Percentiles rank a stretch among this genome's conserved stretches.
Conservation (phyloP, 2,888 invertebrate genomes). For the Rhagophthalmus giganteus region DNA sequence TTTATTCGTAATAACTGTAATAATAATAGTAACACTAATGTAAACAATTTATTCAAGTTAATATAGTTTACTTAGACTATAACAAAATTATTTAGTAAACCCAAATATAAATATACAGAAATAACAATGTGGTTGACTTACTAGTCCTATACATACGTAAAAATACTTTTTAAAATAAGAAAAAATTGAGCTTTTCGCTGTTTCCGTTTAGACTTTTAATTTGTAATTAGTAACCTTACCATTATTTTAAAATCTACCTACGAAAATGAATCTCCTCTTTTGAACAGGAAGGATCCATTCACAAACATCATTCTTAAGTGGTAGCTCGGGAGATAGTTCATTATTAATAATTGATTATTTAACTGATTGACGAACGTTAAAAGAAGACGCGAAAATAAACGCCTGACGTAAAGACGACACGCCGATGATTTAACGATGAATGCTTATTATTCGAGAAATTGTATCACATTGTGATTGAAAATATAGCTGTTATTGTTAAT, state of each 20-base stretch:
- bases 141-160: slow-evolving; percentile 14
- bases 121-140: slow-evolving; percentile 5
- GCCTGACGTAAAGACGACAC: no score
- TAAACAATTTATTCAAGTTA: slow-evolving; percentile 13
- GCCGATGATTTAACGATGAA: no score
- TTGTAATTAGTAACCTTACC: slow-evolving; percentile 28
- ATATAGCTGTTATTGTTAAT: no score
- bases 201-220: slow-evolving; percentile 26
- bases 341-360: no score
- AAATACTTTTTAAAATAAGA: slow-evolving; percentile 19
- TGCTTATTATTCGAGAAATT: no score
- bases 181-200: slow-evolving; percentile 24
- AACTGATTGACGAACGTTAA: no score
- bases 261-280: slow-evolving; percentile 29
- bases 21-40: slow-evolving; percentile 36
- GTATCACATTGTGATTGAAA: no score
- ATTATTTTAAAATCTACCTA: slow-evolving; percentile 24
- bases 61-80: slow-evolving; percentile 1
- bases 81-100: slow-evolving; percentile 1
- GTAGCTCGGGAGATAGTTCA: slow-evolving; percentile 15
- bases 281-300: slow-evolving; percentile 46
- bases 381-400: no score
- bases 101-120: slow-evolving; percentile 4
- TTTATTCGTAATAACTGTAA: slow-evolving; percentile 39
- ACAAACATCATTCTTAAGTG: slow-evolving; percentile 23